Evolutionary conservation across 2,888 invertebrate species (phyloP), one percentile per base, ranked within the genome.

Genomic region (Sycophila texana): DNA sequence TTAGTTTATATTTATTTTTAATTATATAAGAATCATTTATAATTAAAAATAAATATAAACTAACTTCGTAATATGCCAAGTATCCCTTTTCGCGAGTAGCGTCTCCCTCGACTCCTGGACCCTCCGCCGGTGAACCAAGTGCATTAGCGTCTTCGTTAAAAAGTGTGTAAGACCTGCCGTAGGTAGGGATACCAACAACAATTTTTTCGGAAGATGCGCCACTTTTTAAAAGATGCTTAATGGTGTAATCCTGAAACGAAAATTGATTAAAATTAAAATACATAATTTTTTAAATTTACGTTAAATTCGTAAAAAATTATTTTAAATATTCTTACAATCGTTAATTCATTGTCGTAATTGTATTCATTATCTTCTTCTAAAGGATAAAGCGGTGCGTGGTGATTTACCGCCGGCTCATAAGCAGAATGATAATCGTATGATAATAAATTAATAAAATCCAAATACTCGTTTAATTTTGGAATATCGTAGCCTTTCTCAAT

Each of bases 391-490:
- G 98, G 97, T 0, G 97, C 94, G 91, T 98, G 98, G 89, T 98
- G 98, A 91, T 97, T 97, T 5, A 96, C 97, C 0, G 96, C 94
- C 0, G 97, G 96, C 88, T 98, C 97, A 88, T 95, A 96, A 0
- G 97, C 96, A 0, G 97, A 97, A 90, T 98, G 97, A 89, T 97
- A 98, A 90, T 98, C 98, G 90, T 98, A 98, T 4, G 96, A 95
- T 49, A 98, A 91, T 81, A 98, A 92, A 91, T 98, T 98, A 92
- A 98, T 95, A 94, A 98, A 98, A 91, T 98, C 98, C 84, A 97
- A 91, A 89, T 97, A 96, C 94, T 94, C 95, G 89, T 96, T 96
- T 77, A 98, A 91, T 85, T 95, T 95, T 81, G 95, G 95, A 77
- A 98, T 93, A 86, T 98, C 98, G 89, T 97, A 98, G 82, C 98